Conservation (phyloP, 2,113 vertebrate species). For the Panthera uncia region DNA sequence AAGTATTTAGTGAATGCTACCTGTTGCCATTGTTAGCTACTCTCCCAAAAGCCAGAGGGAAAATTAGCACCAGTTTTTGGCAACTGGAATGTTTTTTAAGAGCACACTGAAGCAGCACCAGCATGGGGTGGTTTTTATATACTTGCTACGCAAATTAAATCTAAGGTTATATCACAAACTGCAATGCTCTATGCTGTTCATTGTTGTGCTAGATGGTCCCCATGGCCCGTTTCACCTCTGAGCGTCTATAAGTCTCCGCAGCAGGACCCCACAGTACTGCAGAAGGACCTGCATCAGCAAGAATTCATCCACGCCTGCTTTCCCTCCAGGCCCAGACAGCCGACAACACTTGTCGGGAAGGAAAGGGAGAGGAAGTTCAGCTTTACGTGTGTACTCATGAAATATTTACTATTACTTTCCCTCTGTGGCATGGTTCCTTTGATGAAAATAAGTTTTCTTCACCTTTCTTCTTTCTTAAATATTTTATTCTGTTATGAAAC, state of each 20-base stretch:
- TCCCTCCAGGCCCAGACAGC: neutral
- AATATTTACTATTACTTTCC: neutral
- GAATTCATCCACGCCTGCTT: too few species aligned
- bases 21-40: neutral
- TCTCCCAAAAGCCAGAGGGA: neutral
- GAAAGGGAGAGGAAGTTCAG: neutral
- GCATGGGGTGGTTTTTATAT: neutral
- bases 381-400: neutral
- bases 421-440: neutral
- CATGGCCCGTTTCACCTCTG: accelerated
- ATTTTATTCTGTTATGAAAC: conserved; percentile 41
- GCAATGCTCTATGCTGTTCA: neutral
- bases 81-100: neutral
- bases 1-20: neutral
- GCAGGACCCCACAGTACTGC: neutral
- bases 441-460: conserved; percentile 11
- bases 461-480: conserved; percentile 2
- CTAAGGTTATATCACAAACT: neutral
- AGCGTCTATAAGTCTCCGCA: neutral
- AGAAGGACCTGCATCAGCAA: accelerated
- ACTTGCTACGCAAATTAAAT: neutral
- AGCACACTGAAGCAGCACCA: neutral
- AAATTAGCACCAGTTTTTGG: neutral
- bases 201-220: neutral
- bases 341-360: neutral